Conservation (phyloP, 2,113 vertebrate species). For the Hydrolagus affinis region DNA sequence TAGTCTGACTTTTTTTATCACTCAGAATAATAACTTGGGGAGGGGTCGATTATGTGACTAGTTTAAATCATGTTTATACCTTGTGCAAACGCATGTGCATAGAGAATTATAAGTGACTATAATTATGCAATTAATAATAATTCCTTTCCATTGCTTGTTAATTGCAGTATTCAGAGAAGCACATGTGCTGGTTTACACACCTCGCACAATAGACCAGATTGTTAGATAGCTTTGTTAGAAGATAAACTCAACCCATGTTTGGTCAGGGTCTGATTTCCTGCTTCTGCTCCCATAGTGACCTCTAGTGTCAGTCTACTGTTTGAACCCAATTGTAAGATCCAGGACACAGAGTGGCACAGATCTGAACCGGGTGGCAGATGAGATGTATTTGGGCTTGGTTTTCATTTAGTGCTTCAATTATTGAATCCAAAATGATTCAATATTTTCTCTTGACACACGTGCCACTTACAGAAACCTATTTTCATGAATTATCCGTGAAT, state of each 20-base stretch:
- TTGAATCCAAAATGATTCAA: neutral
- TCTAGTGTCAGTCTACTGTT: neutral
- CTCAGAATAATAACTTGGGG: no score
- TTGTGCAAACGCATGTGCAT: no score
- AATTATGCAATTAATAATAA: no score
- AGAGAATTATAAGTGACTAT: no score
- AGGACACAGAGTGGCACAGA: neutral
- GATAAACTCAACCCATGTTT: neutral
- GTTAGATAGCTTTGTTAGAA: neutral
- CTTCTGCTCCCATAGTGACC: neutral
- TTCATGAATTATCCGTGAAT: neutral
- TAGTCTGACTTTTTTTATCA: no score
- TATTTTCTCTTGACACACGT: neutral
- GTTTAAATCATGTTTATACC: no score
- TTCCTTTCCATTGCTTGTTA: no score
- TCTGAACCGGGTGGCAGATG: neutral
- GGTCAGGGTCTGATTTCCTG: neutral
- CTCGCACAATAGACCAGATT: no score
- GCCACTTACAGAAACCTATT: neutral
- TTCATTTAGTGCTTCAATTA: neutral
- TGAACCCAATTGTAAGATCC: neutral
- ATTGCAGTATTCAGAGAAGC: no score
- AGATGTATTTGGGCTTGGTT: neutral
- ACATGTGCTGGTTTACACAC: no score
- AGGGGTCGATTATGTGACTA: no score